Evolutionary conservation across 2,888 invertebrate genomes (phyloP).

Genomic region (Stenichneumon culpator): DNA sequence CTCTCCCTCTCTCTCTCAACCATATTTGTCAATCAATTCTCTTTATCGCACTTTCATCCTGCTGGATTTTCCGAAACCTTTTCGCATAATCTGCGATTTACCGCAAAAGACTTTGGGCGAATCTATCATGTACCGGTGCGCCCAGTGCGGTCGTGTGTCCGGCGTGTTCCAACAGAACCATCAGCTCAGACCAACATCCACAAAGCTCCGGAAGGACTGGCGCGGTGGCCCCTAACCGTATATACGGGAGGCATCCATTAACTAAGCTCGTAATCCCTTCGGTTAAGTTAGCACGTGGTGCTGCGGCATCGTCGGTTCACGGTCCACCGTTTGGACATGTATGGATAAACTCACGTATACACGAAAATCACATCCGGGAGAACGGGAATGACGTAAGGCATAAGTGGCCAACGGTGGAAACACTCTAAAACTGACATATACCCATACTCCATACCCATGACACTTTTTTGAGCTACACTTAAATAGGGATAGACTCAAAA

Average conservation of each 20-base stretch:
- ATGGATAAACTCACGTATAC: constrained; percentile 13
- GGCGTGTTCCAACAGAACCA: constrained; percentile 41
- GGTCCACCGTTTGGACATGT: constrained; percentile 74
- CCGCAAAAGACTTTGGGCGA: constrained; percentile 79
- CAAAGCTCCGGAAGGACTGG: constrained; percentile 54
- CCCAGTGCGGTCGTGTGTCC: constrained; percentile 59
- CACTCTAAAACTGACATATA: constrained; percentile 22
- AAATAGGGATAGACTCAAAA: background rate
- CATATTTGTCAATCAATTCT: constrained; percentile 17
- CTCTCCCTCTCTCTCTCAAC: background rate
- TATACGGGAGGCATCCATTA: constrained; percentile 82
- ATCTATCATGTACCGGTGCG: constrained; percentile 77
- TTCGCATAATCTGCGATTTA: constrained; percentile 74
- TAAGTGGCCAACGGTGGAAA: constrained; percentile 10
- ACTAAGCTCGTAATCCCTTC: constrained; percentile 84
- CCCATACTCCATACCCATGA: background rate
- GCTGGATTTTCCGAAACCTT: constrained; percentile 25
- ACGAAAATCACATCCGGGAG: constrained; percentile 3
- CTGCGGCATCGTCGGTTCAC: constrained; percentile 71
- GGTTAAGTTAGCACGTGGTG: constrained; percentile 84
- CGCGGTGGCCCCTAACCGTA: constrained; percentile 69
- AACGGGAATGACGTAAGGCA: constrained; percentile 22
- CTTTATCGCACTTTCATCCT: constrained; percentile 29
- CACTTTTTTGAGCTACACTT: background rate
- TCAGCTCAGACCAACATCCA: constrained; percentile 51